Evolutionary conservation across 2,113 vertebrate species (phyloP).

Genomic region (Atrichornis clamosus): DNA sequence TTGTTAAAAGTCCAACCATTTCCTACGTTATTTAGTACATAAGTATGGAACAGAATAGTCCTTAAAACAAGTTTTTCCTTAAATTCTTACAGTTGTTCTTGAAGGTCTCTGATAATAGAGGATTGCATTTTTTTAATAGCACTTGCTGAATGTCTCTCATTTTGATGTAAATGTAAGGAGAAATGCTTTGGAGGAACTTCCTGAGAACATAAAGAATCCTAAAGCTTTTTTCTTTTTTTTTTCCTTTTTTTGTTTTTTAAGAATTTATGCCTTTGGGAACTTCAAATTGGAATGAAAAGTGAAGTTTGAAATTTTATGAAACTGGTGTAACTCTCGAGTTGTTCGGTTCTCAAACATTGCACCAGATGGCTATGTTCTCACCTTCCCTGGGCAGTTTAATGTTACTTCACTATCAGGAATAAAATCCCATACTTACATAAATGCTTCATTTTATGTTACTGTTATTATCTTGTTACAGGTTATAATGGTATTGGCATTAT

Average conservation of each 20-base stretch:
- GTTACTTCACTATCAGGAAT: not conserved
- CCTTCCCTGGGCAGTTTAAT: not conserved
- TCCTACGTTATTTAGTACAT: not conserved
- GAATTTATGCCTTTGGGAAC: not conserved
- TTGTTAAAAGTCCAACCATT: not conserved
- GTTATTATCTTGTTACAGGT: constrained; percentile 1
- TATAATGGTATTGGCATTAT: constrained; percentile 10
- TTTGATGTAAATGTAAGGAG: not conserved
- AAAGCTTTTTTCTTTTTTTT: not conserved
- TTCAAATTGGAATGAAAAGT: not conserved
- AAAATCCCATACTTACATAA: not conserved
- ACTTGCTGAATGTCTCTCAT: not conserved
- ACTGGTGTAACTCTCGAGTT: not conserved
- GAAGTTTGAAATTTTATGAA: not conserved
- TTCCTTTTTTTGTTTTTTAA: no score
- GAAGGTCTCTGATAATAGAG: not conserved
- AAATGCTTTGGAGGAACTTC: not conserved
- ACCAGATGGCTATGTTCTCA: constrained; percentile 6
- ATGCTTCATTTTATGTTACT: constrained; percentile 1
- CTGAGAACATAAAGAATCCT: not conserved
- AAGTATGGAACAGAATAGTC: not conserved
- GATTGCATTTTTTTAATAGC: not conserved
- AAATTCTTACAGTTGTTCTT: not conserved
- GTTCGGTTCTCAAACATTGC: not conserved
- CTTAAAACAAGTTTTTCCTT: not conserved